These are phyloP conservation scores for Agriopis aurantiaria DNA, from an alignment of 2,888 invertebrate species.

Conservation along the genomic window DNA sequence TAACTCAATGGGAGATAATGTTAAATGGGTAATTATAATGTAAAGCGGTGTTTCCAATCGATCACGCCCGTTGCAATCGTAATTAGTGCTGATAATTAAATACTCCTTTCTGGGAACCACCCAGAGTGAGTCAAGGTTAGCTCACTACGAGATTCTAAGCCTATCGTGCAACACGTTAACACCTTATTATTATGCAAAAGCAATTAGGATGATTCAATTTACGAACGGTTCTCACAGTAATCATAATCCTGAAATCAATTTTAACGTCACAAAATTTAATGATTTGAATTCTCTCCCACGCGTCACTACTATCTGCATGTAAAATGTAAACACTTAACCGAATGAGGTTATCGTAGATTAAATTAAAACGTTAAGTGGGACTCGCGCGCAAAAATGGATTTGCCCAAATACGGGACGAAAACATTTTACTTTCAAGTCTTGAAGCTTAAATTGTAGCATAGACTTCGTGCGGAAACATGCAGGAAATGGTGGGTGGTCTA, in stretches of 20 bases:
- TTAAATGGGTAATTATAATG: constrained; percentile 50
- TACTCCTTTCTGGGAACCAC: constrained; percentile 65
- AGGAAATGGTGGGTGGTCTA: constrained; percentile 17
- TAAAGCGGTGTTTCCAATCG: constrained; percentile 55
- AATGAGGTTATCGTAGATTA: constrained; percentile 41
- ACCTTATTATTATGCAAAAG: constrained; percentile 32
- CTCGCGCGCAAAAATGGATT: constrained; percentile 27
- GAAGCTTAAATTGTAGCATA: constrained; percentile 3
- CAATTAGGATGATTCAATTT: constrained; percentile 38
- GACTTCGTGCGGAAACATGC: not conserved
- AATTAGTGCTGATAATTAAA: constrained; percentile 61
- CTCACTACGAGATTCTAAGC: constrained; percentile 62
- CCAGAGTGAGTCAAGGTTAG: constrained; percentile 74
- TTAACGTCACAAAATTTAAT: constrained; percentile 30
- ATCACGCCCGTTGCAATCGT: constrained; percentile 55
- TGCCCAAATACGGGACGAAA: constrained; percentile 15
- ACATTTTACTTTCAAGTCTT: constrained; percentile 14
- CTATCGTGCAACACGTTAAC: constrained; percentile 72
- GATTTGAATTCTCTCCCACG: constrained; percentile 44
- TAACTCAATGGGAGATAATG: constrained; percentile 37
- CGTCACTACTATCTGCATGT: constrained; percentile 34
- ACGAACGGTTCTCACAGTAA: constrained; percentile 28
- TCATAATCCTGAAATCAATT: constrained; percentile 19
- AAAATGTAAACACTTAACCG: constrained; percentile 39
- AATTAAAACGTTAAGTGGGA: constrained; percentile 29